Conservation (phyloP, 2,888 invertebrate genomes). For the Athalia cordata region DNA sequence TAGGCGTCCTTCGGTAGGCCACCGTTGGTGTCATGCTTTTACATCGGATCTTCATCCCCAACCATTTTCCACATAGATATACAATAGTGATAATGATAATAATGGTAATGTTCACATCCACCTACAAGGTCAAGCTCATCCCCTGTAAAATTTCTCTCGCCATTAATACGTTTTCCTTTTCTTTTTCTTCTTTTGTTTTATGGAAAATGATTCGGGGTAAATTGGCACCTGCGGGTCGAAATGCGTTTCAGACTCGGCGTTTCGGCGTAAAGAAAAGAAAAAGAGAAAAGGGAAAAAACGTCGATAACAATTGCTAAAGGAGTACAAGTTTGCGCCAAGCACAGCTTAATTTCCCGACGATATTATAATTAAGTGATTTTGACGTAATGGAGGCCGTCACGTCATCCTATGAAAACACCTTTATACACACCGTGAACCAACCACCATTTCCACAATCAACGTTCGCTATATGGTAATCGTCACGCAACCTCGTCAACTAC, state of each 20-base stretch:
- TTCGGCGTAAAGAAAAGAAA: neutral
- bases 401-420: constrained; percentile 60
- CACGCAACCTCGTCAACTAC: constrained; percentile 61
- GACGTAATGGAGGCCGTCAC: constrained; percentile 72
- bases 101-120: no score
- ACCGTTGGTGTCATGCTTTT: neutral
- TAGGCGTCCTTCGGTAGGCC: constrained; percentile 59
- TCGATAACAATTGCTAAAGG: constrained; percentile 70
- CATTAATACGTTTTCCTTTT: no score
- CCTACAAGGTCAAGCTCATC: no score
- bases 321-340: constrained; percentile 71
- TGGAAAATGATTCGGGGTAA: no score
- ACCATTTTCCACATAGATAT: neutral
- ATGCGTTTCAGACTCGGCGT: no score
- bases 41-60: no score
- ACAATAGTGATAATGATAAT: neutral
- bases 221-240: no score
- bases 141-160: no score
- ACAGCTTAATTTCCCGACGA: constrained; percentile 71
- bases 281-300: constrained; percentile 59
- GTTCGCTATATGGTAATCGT: constrained; percentile 67
- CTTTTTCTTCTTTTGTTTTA: no score
- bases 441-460: constrained; percentile 67
- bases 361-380: constrained; percentile 73
- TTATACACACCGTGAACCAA: constrained; percentile 57